Evolutionary conservation across 2,888 invertebrate species (phyloP).

Genomic region (Oligia latruncula): DNA sequence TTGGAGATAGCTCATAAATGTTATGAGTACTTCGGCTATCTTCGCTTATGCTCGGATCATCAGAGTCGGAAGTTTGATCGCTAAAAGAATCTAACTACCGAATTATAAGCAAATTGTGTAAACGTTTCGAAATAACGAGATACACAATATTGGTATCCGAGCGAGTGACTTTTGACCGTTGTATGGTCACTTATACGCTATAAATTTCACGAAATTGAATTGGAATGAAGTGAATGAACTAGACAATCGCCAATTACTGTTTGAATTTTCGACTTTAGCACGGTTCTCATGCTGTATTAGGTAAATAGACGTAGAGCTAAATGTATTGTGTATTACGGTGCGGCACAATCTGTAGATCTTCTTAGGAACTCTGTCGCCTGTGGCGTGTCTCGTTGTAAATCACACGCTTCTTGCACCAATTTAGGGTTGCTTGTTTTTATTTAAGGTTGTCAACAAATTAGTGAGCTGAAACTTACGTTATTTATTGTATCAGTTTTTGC

Average conservation of each 20-base stretch:
- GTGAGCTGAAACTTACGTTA: not conserved
- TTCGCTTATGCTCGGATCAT: conserved; percentile 27
- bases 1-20: conserved; percentile 17
- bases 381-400: conserved; percentile 82
- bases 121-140: conserved; percentile 60
- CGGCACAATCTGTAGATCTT: conserved; percentile 82
- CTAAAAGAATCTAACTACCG: conserved; percentile 38
- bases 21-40: conserved; percentile 24
- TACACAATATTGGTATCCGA: conserved; percentile 58
- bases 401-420: conserved; percentile 74
- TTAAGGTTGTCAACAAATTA: conserved; percentile 42
- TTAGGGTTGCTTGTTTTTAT: conserved; percentile 69
- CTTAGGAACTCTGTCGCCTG: conserved; percentile 81
- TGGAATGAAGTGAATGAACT: conserved; percentile 71
- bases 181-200: conserved; percentile 67
- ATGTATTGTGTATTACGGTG: conserved; percentile 72
- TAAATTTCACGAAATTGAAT: conserved; percentile 79
- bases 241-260: conserved; percentile 82
- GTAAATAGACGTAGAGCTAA: conserved; percentile 77
- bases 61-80: conserved; percentile 10
- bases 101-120: conserved; percentile 50
- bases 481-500: conserved; percentile 16
- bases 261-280: conserved; percentile 77
- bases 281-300: conserved; percentile 79
- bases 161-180: conserved; percentile 68